Evolutionary conservation across 2,888 invertebrate species (phyloP).

Genomic region (Ennomos erosarius): DNA sequence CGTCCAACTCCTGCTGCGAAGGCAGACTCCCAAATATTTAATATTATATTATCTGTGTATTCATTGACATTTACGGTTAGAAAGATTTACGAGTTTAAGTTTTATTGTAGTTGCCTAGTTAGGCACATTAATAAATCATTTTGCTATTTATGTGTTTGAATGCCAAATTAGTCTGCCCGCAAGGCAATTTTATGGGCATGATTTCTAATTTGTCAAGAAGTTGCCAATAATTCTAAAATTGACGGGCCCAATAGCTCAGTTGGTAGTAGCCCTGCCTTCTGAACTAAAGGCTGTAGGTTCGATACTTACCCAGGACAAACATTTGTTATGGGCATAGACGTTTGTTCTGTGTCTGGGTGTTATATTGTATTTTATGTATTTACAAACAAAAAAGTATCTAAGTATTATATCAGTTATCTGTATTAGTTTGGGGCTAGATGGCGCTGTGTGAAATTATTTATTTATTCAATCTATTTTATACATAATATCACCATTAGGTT

Average conservation of each 20-base stretch:
- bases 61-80: constrained; percentile 27
- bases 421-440: too few species aligned
- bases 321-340: too few species aligned
- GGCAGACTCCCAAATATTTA: constrained; percentile 22
- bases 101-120: constrained; percentile 23
- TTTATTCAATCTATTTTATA: neutral
- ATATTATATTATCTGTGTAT: constrained; percentile 26
- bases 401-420: too few species aligned
- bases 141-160: constrained; percentile 23
- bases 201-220: constrained; percentile 12
- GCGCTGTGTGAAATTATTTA: too few species aligned
- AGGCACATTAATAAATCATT: constrained; percentile 22
- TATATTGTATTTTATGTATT: too few species aligned
- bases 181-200: constrained; percentile 15
- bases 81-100: constrained; percentile 24
- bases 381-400: too few species aligned
- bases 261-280: too few species aligned
- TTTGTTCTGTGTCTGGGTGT: too few species aligned
- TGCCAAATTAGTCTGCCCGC: constrained; percentile 18
- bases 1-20: constrained; percentile 23
- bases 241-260: too few species aligned
- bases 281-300: too few species aligned
- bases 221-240: constrained; percentile 1
- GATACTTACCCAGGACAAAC: too few species aligned
- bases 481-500: too few species aligned